Base-by-base conservation (phyloP, 2,797 vertebrate species). In the Eurystomus glaucurus region DNA sequence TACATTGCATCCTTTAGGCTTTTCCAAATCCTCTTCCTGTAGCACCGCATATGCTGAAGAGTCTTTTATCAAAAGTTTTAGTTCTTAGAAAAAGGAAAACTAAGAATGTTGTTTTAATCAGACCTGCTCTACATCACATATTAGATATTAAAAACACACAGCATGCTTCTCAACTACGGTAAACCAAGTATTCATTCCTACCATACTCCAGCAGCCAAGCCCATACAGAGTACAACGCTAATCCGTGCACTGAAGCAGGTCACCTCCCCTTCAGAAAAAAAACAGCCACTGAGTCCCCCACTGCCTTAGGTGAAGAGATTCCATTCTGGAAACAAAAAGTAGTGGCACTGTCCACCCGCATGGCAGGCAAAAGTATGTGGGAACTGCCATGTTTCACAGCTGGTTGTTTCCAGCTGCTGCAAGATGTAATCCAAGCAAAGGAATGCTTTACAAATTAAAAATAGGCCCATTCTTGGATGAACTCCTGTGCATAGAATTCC, bases 191-290 rank as follows among this genome's bases (percentile, higher is more conserved):
- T 4, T 80, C 22, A n/a, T 31, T 69, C 55, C 50, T 45, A 90
- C 48, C 58, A 17, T 9, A 31, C 8, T 61, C 31, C 50, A 86
- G 54, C 3, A 88, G 69, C 72, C 80, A 88, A 83, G 58, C 1
- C 19, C 29, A 75, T 1, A 50, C 2, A 26, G 0, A 65, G 66
- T 3, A 31, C 21, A 55, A 18, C 1, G 6, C 8, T 19, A 81
- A 61, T 9, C 20, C 66, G 45, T 0, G 3, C 31, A 60, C 0
- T 57, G 33, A 80, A 77, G 48, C 41, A 86, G 50, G n/a, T 46
- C 65, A 68, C 25, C 61, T 69, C 7, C 45, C 64, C n/a, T 46
- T 6, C 25, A 71, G 54, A 45, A 31, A n/a, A 65, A 37, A 57
- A 74, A 3, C 52, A 71, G n/a, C 3, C 79, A 72, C 43, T 0